Conservation (phyloP, 23 tunicate genomes). For the Clavelina lepadiformis region DNA sequence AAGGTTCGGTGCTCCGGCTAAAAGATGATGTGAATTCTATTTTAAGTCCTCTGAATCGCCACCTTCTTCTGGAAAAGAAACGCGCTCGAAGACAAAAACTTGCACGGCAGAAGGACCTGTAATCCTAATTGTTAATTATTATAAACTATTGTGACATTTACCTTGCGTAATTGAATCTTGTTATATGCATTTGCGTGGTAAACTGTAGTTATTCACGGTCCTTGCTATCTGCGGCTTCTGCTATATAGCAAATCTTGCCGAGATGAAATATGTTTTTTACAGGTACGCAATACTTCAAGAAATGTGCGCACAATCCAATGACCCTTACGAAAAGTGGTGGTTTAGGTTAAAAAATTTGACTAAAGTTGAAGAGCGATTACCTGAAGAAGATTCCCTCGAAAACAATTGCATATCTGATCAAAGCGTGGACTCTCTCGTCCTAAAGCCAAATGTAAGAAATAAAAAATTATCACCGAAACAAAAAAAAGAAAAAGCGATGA, state of each 20-base stretch:
- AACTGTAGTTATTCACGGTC: too few species aligned
- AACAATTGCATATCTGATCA: too few species aligned
- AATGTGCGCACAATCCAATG: constrained; percentile 9
- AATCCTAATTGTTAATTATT: too few species aligned
- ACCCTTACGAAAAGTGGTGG: constrained; percentile 73
- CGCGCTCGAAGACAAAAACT: background rate
- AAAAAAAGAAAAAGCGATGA: background rate
- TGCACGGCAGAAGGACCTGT: constrained; percentile 23
- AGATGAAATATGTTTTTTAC: background rate
- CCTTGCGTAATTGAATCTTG: too few species aligned
- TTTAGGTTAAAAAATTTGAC: constrained; percentile 11
- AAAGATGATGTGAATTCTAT: constrained; percentile 7
- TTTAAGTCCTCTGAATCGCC: constrained; percentile 32
- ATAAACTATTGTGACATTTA: too few species aligned
- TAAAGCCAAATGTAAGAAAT: too few species aligned
- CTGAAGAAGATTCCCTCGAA: too few species aligned
- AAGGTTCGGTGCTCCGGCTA: background rate
- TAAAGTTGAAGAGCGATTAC: too few species aligned
- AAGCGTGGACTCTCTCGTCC: background rate
- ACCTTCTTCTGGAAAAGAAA: constrained; percentile 26
- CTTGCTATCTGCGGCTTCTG: too few species aligned
- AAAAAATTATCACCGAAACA: too few species aligned
- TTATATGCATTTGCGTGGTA: too few species aligned
- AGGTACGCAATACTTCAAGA: constrained; percentile 31
- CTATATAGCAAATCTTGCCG: too few species aligned